Evolutionary conservation across 1,140 invertebrate genomes (phyloP), one percentile per base, ranked within the genome.

Genomic region (Drosophila tani): DNA sequence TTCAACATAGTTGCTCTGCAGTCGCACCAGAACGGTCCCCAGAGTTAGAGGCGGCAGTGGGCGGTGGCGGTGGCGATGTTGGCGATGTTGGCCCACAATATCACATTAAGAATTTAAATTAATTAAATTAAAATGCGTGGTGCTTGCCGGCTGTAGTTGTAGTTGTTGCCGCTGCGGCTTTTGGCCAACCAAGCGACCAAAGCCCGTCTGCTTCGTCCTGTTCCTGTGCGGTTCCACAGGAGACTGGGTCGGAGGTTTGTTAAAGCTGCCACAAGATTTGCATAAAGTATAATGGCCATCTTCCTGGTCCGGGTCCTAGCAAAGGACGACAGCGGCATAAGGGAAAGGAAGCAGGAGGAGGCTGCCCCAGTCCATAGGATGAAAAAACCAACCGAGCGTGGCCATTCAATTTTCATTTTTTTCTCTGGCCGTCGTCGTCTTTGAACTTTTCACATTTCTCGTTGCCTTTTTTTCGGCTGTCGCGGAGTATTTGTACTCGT

Each of bases 41-140:
- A 60, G 66, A 71, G 78, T 85, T 77, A 53, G 73, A 45, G 71
- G 58, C 32, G 35, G 53, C 43, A 71, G 63, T 73, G 66, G 55
- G 69, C 51, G 50, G 11, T 0, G 50, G 29, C 27, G 24, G 8
- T 5, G 49, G 15, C 15, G 29, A 11, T n/a, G 21, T 21, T 5
- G 51, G 17, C 12, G 6, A 12, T 8, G 50, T n/a, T 27, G 83
- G 53, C 55, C 63, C 47, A 76, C 69, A 68, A 82, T 87, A 88
- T 88, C 83, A 79, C 83, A 87, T 87, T 87, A 88, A 88, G 81
- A 88, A 87, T 87, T 87, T 88, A 87, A 87, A 87, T 87, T 87
- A 87, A 88, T 87, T 90, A 87, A 87, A 87, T 88, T 90, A 81
- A 88, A 87, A 90, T 87, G 84, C 84, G 86, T 88, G 68, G 81